Base-by-base conservation (phyloP, 1,140 invertebrate genomes). In the Conus betulinus region DNA sequence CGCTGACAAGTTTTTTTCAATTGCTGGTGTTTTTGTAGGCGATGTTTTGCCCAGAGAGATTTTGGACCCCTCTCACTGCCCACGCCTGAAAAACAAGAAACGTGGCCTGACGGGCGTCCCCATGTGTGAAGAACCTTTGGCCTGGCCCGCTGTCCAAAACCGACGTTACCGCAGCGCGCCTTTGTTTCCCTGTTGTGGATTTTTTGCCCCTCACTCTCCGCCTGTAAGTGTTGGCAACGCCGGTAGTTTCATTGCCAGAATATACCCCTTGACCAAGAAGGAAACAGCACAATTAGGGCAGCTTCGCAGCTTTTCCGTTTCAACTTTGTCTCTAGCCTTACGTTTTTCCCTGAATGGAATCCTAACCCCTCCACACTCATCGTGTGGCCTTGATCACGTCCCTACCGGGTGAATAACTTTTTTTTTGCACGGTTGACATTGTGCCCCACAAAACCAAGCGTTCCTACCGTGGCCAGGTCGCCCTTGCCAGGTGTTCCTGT, bases 381-480 rank as follows among this genome's bases (percentile, higher is more conserved):
- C 7, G 89, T 5, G 27, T 74, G 5, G 89, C 89, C n/a, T n/a
- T 5, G 89, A 89, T 71, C 71, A 67, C 11, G 79, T 85, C n/a
- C n/a, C 25, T 89, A 87, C 74, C 27, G 5, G 96, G 95, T 20
- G n/a, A 53, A 53, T 90, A n/a, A 90, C 27, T 39, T 87, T 52
- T 78, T 27, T 39, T n/a, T n/a, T n/a, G n/a, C n/a, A n/a, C n/a
- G n/a, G n/a, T n/a, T n/a, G n/a, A n/a, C n/a, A n/a, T n/a, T n/a
- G n/a, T n/a, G n/a, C n/a, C n/a, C n/a, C n/a, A n/a, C n/a, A n/a
- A n/a, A n/a, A n/a, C n/a, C n/a, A n/a, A n/a, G n/a, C n/a, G n/a
- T n/a, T n/a, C n/a, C n/a, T n/a, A n/a, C n/a, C n/a, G n/a, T n/a
- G n/a, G n/a, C n/a, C n/a, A n/a, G n/a, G n/a, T n/a, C n/a, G n/a